Evolutionary conservation across 2,888 invertebrate genomes (phyloP).

Genomic region (Cephus pygmeus): DNA sequence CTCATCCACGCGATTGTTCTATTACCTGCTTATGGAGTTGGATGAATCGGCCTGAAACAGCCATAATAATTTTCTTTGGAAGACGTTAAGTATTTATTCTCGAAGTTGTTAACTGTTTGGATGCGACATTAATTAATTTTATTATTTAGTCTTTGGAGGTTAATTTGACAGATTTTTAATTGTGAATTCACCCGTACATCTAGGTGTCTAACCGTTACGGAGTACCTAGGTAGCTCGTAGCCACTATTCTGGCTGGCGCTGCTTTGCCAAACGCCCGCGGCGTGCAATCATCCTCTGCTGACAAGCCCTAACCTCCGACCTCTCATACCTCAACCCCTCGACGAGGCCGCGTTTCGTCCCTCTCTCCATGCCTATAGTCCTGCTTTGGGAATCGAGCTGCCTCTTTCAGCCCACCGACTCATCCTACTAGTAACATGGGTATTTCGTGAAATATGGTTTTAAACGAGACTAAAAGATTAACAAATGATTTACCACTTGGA

Average conservation of each 20-base stretch:
- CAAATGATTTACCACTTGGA: constrained; percentile 50
- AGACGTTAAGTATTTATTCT: background rate
- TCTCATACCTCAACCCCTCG: constrained; percentile 33
- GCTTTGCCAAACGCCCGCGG: constrained; percentile 43
- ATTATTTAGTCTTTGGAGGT: background rate
- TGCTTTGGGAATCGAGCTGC: constrained; percentile 12
- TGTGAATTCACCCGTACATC: constrained; percentile 13
- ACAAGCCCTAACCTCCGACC: constrained; percentile 37
- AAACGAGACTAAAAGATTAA: constrained; percentile 54
- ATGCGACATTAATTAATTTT: background rate
- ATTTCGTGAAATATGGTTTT: constrained; percentile 54
- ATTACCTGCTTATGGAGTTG: background rate
- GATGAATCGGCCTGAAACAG: background rate
- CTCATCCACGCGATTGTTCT: background rate
- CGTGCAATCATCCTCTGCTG: constrained; percentile 50
- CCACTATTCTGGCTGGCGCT: background rate
- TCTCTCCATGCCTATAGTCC: constrained; percentile 10
- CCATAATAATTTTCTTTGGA: background rate
- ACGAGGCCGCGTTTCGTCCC: constrained; percentile 10
- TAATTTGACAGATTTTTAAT: background rate
- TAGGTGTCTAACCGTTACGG: constrained; percentile 41
- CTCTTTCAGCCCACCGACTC: constrained; percentile 20
- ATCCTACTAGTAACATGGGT: constrained; percentile 26
- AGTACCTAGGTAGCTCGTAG: constrained; percentile 24
- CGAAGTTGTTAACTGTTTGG: background rate